Evolutionary conservation across 2,888 invertebrate species (phyloP).

Genomic region (Drosophila limbata): DNA sequence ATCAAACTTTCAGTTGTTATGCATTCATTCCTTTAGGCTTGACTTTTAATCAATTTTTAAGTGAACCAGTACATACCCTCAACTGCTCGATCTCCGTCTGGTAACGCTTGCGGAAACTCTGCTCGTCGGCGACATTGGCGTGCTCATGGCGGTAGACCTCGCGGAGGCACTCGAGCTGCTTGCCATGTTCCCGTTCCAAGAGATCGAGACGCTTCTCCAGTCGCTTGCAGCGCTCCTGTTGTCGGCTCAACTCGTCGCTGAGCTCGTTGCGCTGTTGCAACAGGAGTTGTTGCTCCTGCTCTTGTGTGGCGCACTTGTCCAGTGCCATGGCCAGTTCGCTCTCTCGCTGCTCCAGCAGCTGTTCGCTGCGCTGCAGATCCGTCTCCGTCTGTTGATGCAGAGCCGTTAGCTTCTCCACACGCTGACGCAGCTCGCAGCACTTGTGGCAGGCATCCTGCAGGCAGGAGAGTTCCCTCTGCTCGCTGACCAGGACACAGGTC

Average conservation of each 20-base stretch:
- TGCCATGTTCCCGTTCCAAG: constrained; percentile 93
- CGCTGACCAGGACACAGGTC: constrained; percentile 87
- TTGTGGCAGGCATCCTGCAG: constrained; percentile 87
- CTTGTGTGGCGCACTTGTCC: constrained; percentile 83
- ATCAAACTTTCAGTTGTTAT: no score
- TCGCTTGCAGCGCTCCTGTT: constrained; percentile 89
- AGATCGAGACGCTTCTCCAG: constrained; percentile 90
- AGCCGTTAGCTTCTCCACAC: constrained; percentile 86
- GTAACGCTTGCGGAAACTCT: constrained; percentile 90
- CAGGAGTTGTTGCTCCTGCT: constrained; percentile 84
- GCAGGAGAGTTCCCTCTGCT: constrained; percentile 82
- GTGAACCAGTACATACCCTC: constrained; percentile 83
- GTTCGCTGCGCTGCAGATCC: constrained; percentile 82
- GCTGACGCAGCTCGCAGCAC: constrained; percentile 87
- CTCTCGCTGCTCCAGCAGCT: constrained; percentile 83
- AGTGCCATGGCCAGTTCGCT: constrained; percentile 80
- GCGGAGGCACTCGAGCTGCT: constrained; percentile 92
- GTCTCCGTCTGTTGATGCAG: constrained; percentile 83
- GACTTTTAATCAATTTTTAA: no score
- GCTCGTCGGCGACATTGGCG: constrained; percentile 87
- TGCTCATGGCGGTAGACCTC: constrained; percentile 89
- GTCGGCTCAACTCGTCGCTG: constrained; percentile 87
- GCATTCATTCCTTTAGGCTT: no score
- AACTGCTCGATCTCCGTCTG: constrained; percentile 95
- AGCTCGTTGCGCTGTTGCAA: constrained; percentile 83